Conservation (phyloP, 1,140 invertebrate species). For the Aporrectodea caliginosa region DNA sequence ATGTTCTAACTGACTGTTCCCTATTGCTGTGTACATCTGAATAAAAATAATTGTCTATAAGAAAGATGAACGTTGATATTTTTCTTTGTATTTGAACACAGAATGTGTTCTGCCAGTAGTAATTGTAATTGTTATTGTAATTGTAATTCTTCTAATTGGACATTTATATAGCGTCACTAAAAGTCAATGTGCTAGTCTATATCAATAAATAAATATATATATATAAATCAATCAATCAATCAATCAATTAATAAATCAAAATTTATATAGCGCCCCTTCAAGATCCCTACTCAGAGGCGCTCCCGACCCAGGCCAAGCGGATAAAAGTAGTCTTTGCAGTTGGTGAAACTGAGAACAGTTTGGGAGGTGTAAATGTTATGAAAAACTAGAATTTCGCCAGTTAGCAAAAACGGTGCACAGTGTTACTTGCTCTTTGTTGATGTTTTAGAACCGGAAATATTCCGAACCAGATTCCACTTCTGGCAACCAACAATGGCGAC, state of each 20-base stretch:
- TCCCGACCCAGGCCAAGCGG: not conserved
- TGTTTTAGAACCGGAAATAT: not conserved
- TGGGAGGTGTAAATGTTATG: no score
- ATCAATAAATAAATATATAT: no score
- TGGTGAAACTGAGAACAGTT: no score
- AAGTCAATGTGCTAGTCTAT: no score
- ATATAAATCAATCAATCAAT: no score
- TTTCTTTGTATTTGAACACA: not conserved
- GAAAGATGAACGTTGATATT: not conserved
- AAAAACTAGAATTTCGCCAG: not conserved
- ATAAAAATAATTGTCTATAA: not conserved
- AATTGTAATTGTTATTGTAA: not conserved
- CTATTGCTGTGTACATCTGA: not conserved
- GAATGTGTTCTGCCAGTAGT: not conserved
- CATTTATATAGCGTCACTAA: not conserved
- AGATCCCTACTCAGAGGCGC: no score
- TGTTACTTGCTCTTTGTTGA: not conserved
- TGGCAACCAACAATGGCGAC: not conserved
- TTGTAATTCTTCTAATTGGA: not conserved
- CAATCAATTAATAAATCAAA: no score
- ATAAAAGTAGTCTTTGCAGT: not conserved
- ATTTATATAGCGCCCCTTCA: no score
- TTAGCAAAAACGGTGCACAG: not conserved
- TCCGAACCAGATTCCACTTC: not conserved
- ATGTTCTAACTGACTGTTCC: no score